Percentiles rank a stretch among this genome's conserved stretches.
These are phyloP conservation scores for Sarcophaga variegata DNA, from an alignment of 2,888 invertebrate species.

Conservation along the genomic window DNA sequence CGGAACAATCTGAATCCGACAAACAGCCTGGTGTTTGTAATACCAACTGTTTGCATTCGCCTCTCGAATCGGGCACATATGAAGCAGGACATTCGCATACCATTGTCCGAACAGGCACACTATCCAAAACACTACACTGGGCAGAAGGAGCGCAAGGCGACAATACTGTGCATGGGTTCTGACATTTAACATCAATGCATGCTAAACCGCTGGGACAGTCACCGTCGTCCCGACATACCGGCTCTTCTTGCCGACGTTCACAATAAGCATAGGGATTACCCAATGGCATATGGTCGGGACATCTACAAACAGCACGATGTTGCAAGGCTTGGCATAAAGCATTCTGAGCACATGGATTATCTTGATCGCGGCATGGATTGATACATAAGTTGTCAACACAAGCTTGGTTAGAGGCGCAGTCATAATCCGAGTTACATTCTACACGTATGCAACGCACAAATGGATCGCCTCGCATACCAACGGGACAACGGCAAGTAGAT, in stretches of 20 bases:
- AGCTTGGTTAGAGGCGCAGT: slow-evolving; percentile 89
- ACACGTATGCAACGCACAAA: slow-evolving; percentile 89
- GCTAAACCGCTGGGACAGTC: slow-evolving; percentile 92
- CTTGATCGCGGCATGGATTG: slow-evolving; percentile 87
- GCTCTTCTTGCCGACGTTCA: slow-evolving; percentile 83
- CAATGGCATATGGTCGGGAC: slow-evolving; percentile 89
- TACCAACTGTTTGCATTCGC: slow-evolving; percentile 89
- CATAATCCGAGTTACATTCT: slow-evolving; percentile 90
- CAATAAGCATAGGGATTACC: slow-evolving; percentile 92
- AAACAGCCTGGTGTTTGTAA: slow-evolving; percentile 89
- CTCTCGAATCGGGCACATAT: slow-evolving; percentile 90
- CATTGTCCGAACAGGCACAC: slow-evolving; percentile 92
- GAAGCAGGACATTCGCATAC: slow-evolving; percentile 94
- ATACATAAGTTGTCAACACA: slow-evolving; percentile 89
- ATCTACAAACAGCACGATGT: slow-evolving; percentile 91
- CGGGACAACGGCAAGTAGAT: slow-evolving; percentile 90
- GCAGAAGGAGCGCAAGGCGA: slow-evolving; percentile 90
- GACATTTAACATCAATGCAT: slow-evolving; percentile 90
- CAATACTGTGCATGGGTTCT: slow-evolving; percentile 89
- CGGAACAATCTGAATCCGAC: slow-evolving; percentile 89
- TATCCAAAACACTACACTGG: slow-evolving; percentile 91
- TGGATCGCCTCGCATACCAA: slow-evolving; percentile 90
- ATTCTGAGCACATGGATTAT: slow-evolving; percentile 90
- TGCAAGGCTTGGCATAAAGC: slow-evolving; percentile 91
- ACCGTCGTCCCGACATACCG: slow-evolving; percentile 89